Percentiles rank a stretch among this genome's conserved stretches.
phyloP scores from a whole-genome alignment of 92 coral and sea anemone genomes.

The Nematostella vectensis region DNA sequence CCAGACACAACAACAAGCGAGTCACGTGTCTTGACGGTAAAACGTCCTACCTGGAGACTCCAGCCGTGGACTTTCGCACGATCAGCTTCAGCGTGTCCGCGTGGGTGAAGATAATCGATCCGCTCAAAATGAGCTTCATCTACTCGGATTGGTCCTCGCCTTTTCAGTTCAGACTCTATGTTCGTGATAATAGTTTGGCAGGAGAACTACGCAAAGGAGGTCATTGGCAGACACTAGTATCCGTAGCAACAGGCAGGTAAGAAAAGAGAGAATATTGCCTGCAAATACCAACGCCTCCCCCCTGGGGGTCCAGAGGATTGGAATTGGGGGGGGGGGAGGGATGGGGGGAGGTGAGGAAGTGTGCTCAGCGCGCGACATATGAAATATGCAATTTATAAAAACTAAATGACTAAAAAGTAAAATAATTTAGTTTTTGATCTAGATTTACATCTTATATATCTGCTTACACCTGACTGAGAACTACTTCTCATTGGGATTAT shows the following conservation, averaged over 20 bases:
- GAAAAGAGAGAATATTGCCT: too few relatives aligned
- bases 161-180: slow-evolving; percentile 34
- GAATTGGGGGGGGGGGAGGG: too few relatives aligned
- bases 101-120: slow-evolving; percentile 21
- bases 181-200: background rate
- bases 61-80: slow-evolving; percentile 26
- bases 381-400: too few relatives aligned
- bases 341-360: too few relatives aligned
- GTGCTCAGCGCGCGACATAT: too few relatives aligned
- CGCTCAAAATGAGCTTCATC: slow-evolving; percentile 6
- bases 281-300: too few relatives aligned
- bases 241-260: background rate
- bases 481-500: too few relatives aligned
- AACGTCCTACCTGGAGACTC: slow-evolving; percentile 28
- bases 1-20: slow-evolving; percentile 8
- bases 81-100: slow-evolving; percentile 27
- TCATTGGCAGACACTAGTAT: background rate
- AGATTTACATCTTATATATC: too few relatives aligned
- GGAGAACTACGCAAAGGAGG: background rate
- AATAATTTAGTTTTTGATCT: too few relatives aligned
- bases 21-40: slow-evolving; percentile 31
- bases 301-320: too few relatives aligned
- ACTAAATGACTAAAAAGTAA: too few relatives aligned
- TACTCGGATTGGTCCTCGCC: slow-evolving; percentile 48
- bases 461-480: too few relatives aligned